These are phyloP conservation scores for Monochamus saltuarius DNA, from an alignment of 1,140 invertebrate genomes.

Conservation along the genomic window DNA sequence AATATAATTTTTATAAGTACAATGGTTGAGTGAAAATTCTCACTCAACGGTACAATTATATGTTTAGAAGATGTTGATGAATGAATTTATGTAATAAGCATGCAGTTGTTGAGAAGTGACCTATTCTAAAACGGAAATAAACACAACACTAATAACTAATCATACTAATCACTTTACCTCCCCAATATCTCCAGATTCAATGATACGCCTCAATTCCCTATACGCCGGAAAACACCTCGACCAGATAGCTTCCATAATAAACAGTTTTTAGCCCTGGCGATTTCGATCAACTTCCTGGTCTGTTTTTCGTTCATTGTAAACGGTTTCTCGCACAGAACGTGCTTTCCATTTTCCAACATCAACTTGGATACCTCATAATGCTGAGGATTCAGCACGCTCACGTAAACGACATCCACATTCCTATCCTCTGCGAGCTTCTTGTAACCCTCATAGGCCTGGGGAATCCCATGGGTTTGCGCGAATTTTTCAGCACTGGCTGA, in stretches of 20 bases:
- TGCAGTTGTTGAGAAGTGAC: too few species aligned
- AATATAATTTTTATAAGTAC: too few species aligned
- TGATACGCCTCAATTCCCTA: slow-evolving; percentile 60
- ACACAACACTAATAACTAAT: slow-evolving; percentile 44
- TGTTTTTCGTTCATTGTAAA: slow-evolving; percentile 71
- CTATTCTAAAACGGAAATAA: too few species aligned
- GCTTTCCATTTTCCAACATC: slow-evolving; percentile 74
- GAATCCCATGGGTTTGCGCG: slow-evolving; percentile 69
- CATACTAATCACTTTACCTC: slow-evolving; percentile 59
- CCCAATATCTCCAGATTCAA: slow-evolving; percentile 66
- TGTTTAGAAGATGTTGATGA: too few species aligned
- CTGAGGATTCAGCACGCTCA: slow-evolving; percentile 69
- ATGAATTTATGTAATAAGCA: too few species aligned
- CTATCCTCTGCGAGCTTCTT: slow-evolving; percentile 69
- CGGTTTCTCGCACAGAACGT: slow-evolving; percentile 84
- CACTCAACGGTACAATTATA: too few species aligned
- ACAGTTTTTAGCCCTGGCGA: slow-evolving; percentile 66
- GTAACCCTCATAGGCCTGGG: slow-evolving; percentile 73
- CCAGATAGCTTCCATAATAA: slow-evolving; percentile 88
- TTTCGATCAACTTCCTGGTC: slow-evolving; percentile 60
- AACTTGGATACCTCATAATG: slow-evolving; percentile 68
- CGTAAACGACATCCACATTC: slow-evolving; percentile 80
- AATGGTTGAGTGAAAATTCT: too few species aligned
- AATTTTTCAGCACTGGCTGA: slow-evolving; percentile 71
- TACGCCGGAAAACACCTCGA: slow-evolving; percentile 79